Evolutionary conservation across 1,140 invertebrate genomes (phyloP).

Genomic region (Notospermus geniculatus): DNA sequence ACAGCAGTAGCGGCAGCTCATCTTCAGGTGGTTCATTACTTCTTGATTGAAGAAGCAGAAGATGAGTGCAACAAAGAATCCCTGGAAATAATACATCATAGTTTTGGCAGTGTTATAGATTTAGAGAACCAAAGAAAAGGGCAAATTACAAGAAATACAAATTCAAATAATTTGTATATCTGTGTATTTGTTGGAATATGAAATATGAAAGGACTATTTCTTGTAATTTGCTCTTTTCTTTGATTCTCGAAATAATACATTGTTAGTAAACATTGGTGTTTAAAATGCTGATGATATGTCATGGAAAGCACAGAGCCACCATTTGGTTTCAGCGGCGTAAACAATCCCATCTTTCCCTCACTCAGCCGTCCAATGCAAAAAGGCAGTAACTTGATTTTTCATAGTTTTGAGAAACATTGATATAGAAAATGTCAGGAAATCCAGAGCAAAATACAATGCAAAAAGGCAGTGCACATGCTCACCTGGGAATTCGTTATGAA

Average conservation of each 20-base stretch:
- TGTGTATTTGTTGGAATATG: no score
- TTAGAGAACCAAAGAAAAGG: no score
- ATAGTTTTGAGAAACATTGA: no score
- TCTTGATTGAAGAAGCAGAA: conserved; percentile 96
- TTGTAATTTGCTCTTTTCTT: no score
- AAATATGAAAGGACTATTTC: no score
- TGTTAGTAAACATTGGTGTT: not conserved
- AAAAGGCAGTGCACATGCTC: no score
- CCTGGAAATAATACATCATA: conserved; percentile 63
- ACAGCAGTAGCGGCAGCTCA: no score
- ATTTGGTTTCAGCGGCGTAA: not conserved
- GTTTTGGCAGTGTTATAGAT: not conserved
- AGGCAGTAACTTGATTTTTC: no score
- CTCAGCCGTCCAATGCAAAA: no score
- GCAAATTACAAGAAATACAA: not conserved
- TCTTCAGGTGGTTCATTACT: conserved; percentile 58
- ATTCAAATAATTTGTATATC: not conserved
- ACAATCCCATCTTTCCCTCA: not conserved
- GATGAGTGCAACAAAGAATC: conserved; percentile 83
- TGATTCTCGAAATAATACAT: not conserved
- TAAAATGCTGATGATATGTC: not conserved
- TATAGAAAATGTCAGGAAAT: no score
- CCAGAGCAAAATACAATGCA: not conserved
- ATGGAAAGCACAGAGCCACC: not conserved
- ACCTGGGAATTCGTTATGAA: conserved; percentile 41